These are phyloP conservation scores for Metellina segmentata DNA, from an alignment of 2,888 invertebrate species.

Conservation along the genomic window DNA sequence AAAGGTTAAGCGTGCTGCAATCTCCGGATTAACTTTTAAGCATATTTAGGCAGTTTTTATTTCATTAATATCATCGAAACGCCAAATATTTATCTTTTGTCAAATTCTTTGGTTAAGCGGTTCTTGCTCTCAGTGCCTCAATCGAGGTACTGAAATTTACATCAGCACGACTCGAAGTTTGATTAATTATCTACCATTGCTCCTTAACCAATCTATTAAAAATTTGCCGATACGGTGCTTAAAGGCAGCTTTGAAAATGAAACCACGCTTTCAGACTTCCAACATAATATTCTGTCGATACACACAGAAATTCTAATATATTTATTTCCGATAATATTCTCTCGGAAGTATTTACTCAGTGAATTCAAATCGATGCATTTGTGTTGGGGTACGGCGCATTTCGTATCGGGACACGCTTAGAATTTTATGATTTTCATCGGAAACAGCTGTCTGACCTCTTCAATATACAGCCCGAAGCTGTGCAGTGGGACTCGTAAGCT, in stretches of 20 bases:
- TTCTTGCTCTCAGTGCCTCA: too few species aligned
- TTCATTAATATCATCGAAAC: too few species aligned
- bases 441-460: constrained; percentile 19
- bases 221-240: neutral
- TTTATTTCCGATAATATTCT: constrained; percentile 49
- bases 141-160: too few species aligned
- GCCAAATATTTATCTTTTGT: too few species aligned
- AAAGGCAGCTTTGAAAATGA: neutral
- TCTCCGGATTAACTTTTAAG: too few species aligned
- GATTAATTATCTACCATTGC: too few species aligned
- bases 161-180: too few species aligned
- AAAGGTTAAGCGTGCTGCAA: too few species aligned
- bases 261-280: neutral
- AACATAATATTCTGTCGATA: neutral
- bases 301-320: constrained; percentile 4
- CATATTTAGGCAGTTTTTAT: too few species aligned
- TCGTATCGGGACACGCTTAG: constrained; percentile 15
- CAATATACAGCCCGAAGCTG: neutral
- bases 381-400: neutral
- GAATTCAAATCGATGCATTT: constrained; percentile 38
- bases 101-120: too few species aligned
- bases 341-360: constrained; percentile 2
- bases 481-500: too few species aligned
- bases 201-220: neutral
- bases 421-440: constrained; percentile 27